Evolutionary conservation across 2,888 invertebrate species (phyloP), one percentile per base, ranked within the genome.

Genomic region (Chrysolina haemoptera): DNA sequence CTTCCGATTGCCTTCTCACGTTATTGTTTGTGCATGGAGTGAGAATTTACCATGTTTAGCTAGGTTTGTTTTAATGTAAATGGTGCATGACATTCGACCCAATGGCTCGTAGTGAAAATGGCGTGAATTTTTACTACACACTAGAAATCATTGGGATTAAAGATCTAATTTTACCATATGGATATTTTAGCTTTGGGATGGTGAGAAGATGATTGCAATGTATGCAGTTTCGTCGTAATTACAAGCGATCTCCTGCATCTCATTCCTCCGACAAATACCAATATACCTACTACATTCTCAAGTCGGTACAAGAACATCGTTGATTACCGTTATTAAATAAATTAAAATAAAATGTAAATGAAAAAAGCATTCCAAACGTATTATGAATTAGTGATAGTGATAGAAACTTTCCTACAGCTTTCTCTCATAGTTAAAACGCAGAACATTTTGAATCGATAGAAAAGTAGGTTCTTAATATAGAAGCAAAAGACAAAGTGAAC

Each of bases 401-500:
- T 77, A 76, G 78, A 77, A 82, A 82, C 79, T 82, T 81, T 80
- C 78, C 69, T 79, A 67, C 55, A 75, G 81, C 82, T 82, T 82
- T 82, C 82, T 81, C 82, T 73, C 62, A 27, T 20, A 68, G 76
- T 73, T 74, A 62, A 59, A 59, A 74, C 76, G 71, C 78, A 76
- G 73, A 78, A 78, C 79, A 79, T 75, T 76, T 73, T 71, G 73
- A 76, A 76, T 77, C 76, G 66, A 77, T 78, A 76, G 79, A 80
- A 80, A 81, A 80, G 81, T 81, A 81, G 81, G 81, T 79, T 79
- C 77, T 78, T 75, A 71, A 65, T 71, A 75, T 74, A 68, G 59
- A 65, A 68, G 68, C 35, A 71, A 68, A 75, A 75, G 72, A 73
- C 46, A 35, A 69, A 75, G 78, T 77, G 75, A 77, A 73, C 69